phyloP scores from a whole-genome alignment of 2,888 invertebrate genomes.

The Deroplatys truncata region DNA sequence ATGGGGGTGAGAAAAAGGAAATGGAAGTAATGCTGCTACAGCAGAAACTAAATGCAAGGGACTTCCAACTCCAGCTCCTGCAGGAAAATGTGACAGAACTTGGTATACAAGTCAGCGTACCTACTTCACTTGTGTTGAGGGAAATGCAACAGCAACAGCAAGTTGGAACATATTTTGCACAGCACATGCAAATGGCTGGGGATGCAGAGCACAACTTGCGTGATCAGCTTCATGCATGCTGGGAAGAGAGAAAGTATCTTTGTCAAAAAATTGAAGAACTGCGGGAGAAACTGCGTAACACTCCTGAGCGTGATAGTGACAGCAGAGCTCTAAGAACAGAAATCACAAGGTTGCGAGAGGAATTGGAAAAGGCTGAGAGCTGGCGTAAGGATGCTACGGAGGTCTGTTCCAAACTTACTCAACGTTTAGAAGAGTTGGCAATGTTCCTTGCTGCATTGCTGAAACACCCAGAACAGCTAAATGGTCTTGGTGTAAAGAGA shows the following conservation, averaged over 20 bases:
- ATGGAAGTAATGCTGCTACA: slow-evolving; percentile 40
- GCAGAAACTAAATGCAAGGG: slow-evolving; percentile 27
- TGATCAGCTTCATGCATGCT: slow-evolving; percentile 37
- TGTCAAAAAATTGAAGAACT: slow-evolving; percentile 28
- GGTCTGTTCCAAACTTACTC: slow-evolving; percentile 51
- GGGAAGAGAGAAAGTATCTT: slow-evolving; percentile 40
- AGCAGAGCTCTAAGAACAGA: slow-evolving; percentile 33
- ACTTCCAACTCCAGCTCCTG: slow-evolving; percentile 37
- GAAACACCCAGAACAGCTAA: slow-evolving; percentile 37
- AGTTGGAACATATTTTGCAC: background rate
- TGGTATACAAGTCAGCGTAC: slow-evolving; percentile 27
- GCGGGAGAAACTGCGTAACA: slow-evolving; percentile 23
- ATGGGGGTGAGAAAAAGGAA: slow-evolving; percentile 40
- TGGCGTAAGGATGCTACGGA: slow-evolving; percentile 44
- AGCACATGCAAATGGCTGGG: background rate
- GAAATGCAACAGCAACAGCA: background rate
- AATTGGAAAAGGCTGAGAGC: slow-evolving; percentile 43
- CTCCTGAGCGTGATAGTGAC: slow-evolving; percentile 23
- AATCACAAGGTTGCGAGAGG: slow-evolving; percentile 37
- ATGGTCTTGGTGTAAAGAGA: background rate
- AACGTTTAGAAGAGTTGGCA: slow-evolving; percentile 61
- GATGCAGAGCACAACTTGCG: slow-evolving; percentile 30
- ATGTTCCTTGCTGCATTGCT: slow-evolving; percentile 61
- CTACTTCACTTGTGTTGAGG: background rate
- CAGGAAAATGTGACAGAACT: slow-evolving; percentile 40